phyloP scores from a whole-genome alignment of 2,888 invertebrate species.

The Drosophila barbarae region DNA sequence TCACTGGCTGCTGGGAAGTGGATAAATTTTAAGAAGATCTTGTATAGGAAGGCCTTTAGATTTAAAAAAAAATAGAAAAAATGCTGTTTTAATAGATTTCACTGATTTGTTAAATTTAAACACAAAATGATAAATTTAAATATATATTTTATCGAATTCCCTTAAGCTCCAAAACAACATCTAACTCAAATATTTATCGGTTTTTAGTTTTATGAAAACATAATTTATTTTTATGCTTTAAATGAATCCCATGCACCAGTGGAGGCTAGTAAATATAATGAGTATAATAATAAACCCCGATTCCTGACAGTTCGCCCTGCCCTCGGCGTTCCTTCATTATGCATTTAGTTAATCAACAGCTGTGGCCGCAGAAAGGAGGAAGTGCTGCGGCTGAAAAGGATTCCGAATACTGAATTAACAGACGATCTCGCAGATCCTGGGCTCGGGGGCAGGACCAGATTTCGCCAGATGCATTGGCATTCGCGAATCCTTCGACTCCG shows the following conservation, averaged over 20 bases:
- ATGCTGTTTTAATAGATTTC: too few species aligned
- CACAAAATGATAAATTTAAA: too few species aligned
- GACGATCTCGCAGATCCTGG: constrained; percentile 1
- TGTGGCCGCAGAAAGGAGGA: constrained; percentile 66
- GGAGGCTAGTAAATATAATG: not conserved
- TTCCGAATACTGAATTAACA: constrained; percentile 12
- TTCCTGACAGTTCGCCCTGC: not conserved
- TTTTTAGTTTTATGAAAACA: not conserved
- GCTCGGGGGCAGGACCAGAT: constrained; percentile 38
- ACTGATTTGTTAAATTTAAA: too few species aligned
- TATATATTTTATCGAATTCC: too few species aligned
- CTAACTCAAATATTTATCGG: too few species aligned
- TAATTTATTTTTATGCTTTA: not conserved
- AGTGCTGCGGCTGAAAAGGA: constrained; percentile 54
- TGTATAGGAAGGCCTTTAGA: too few species aligned
- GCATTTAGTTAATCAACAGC: constrained; percentile 67
- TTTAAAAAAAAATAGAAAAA: too few species aligned
- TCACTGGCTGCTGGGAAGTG: not conserved
- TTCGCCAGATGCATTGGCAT: constrained; percentile 36
- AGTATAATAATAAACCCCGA: constrained; percentile 19
- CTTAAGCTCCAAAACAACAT: too few species aligned
- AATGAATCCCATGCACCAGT: not conserved
- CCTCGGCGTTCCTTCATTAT: constrained; percentile 46
- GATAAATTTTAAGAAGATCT: not conserved
- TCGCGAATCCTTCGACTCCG: constrained; percentile 23